phyloP scores from a whole-genome alignment of 1,140 invertebrate species.

The Eueides isabella region DNA sequence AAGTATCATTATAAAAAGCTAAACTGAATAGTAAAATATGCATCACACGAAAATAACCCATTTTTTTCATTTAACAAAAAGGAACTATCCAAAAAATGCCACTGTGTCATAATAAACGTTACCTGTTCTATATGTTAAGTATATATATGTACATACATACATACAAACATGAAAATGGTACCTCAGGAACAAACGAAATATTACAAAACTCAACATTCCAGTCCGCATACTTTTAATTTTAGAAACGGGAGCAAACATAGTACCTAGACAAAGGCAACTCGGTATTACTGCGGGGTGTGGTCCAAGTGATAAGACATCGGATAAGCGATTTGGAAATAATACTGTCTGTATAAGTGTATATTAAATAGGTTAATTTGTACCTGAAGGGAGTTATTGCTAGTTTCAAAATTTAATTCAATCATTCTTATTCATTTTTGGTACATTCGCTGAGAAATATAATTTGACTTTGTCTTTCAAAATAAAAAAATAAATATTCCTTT shows the following conservation, averaged over 20 bases:
- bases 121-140: constrained; percentile 14
- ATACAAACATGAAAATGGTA: neutral
- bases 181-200: constrained; percentile 56
- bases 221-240: constrained; percentile 79
- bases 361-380: neutral
- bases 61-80: neutral
- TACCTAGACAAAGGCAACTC: constrained; percentile 69
- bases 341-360: neutral
- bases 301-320: constrained; percentile 33
- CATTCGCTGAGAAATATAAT: no score
- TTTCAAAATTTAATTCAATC: no score
- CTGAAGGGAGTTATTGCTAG: neutral
- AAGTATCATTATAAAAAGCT: neutral
- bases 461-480: neutral
- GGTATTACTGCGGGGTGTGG: constrained; percentile 42
- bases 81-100: constrained; percentile 1
- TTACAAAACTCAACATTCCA: constrained; percentile 59
- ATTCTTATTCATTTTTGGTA: no score
- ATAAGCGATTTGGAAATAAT: neutral
- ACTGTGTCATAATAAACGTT: constrained; percentile 15
- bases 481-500: no score
- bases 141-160: neutral
- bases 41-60: neutral
- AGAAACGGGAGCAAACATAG: constrained; percentile 76
- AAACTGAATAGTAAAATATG: neutral